These are phyloP conservation scores for Etheostoma nigrum DNA, from an alignment of 2,797 vertebrate genomes.

Conservation along the genomic window DNA sequence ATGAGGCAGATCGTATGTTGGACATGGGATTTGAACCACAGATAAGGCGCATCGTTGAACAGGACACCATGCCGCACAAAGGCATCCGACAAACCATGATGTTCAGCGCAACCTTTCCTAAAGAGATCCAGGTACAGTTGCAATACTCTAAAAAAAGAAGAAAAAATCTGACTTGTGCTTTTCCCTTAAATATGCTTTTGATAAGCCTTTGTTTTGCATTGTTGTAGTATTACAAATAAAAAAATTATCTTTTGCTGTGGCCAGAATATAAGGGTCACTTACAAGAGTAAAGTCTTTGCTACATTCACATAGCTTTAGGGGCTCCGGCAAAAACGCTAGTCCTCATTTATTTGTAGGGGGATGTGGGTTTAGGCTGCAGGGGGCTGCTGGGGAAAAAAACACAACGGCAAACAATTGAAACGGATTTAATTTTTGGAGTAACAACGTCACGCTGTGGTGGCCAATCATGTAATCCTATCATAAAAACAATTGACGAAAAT, in stretches of 20 bases:
- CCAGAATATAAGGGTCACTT: background rate
- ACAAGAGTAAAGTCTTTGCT: background rate
- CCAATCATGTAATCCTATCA: too few relatives aligned
- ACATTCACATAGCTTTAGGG: too few relatives aligned
- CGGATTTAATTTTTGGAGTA: too few relatives aligned
- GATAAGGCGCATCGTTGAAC: conserved; percentile 95
- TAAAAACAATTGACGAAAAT: too few relatives aligned
- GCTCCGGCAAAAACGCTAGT: too few relatives aligned
- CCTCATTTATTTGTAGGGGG: too few relatives aligned
- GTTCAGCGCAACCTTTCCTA: conserved; percentile 98
- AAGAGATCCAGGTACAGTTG: conserved; percentile 94
- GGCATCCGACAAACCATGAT: conserved; percentile 97
- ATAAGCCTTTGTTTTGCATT: background rate
- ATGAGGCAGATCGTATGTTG: conserved; percentile 98
- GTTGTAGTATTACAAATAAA: too few relatives aligned
- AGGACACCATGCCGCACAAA: conserved; percentile 96
- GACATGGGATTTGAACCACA: conserved; percentile 99
- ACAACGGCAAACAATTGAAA: too few relatives aligned
- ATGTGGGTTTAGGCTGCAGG: too few relatives aligned
- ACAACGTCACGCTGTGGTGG: too few relatives aligned
- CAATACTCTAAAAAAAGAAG: background rate
- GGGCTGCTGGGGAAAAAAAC: too few relatives aligned
- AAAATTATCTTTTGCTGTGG: too few relatives aligned
- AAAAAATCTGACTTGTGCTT: background rate
- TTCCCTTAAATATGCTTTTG: background rate